Evolutionary conservation across 1,140 invertebrate genomes (phyloP).

Genomic region (Zelostemma sp.): DNA sequence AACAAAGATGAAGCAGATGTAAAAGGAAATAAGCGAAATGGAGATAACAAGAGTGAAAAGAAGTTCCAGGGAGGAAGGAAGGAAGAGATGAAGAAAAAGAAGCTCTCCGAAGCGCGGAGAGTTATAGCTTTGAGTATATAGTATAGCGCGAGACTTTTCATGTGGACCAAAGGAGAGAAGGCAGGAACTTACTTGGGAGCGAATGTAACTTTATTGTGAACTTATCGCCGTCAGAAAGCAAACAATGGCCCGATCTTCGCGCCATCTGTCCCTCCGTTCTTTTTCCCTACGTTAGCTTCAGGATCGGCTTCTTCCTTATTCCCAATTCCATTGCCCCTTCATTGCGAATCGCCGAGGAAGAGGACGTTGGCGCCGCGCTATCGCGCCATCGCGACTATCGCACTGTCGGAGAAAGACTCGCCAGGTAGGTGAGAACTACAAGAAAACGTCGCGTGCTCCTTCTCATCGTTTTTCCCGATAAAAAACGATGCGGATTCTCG

Average conservation of each 20-base stretch:
- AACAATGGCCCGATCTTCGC: conserved; percentile 66
- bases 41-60: conserved; percentile 9
- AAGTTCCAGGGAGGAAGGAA: conserved; percentile 11
- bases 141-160: conserved; percentile 28
- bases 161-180: conserved; percentile 17
- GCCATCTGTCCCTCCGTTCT: conserved; percentile 50
- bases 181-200: conserved; percentile 53
- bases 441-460: conserved; percentile 41
- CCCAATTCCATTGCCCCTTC: not conserved
- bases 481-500: too few relatives aligned
- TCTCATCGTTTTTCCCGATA: conserved; percentile 17
- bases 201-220: conserved; percentile 63
- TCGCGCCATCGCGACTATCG: conserved; percentile 38
- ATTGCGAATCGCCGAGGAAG: conserved; percentile 23
- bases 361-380: conserved; percentile 41
- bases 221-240: conserved; percentile 67
- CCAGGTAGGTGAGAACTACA: conserved; percentile 45
- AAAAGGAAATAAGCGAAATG: conserved; percentile 2
- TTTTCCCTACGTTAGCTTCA: conserved; percentile 14
- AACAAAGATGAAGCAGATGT: not conserved
- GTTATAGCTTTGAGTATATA: conserved; percentile 54
- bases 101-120: conserved; percentile 42
- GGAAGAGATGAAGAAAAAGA: conserved; percentile 5
- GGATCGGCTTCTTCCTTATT: conserved; percentile 38
- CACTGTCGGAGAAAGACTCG: conserved; percentile 33